A percentile compares a stretch with the other conserved stretches of the same genome.
phyloP scores from a whole-genome alignment of 1,140 invertebrate species.

The Pseudobourletiella spinata region DNA sequence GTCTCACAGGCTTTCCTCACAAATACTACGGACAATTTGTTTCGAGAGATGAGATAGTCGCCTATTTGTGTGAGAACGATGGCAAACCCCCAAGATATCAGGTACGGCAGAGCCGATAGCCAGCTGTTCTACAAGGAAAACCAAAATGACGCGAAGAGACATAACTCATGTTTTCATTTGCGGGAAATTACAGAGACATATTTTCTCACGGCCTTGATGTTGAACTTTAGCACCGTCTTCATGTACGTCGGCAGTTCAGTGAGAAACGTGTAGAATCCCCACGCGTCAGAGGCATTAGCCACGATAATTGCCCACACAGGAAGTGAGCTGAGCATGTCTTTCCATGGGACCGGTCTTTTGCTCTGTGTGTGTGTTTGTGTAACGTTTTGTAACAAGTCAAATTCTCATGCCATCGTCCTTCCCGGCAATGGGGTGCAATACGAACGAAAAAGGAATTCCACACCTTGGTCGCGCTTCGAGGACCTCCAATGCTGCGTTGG shows the following conservation, averaged over 20 bases:
- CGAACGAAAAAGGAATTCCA: no score
- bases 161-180: conserved; percentile 51
- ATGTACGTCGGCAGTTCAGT: conserved; percentile 56
- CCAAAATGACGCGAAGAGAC: conserved; percentile 1
- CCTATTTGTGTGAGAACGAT: conserved; percentile 50
- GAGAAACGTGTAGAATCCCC: conserved; percentile 49
- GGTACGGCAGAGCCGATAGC: conserved; percentile 52
- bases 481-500: conserved; percentile 46
- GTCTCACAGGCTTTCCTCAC: conserved; percentile 62
- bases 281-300: conserved; percentile 57
- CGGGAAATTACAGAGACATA: conserved; percentile 50
- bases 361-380: conserved; percentile 41
- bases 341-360: conserved; percentile 55
- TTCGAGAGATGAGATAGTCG: conserved; percentile 51
- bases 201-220: conserved; percentile 47
- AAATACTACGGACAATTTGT: conserved; percentile 53
- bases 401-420: neutral
- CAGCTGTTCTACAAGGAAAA: conserved; percentile 33
- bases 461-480: conserved; percentile 59
- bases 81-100: conserved; percentile 54
- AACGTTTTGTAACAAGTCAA: neutral
- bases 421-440: conserved; percentile 53
- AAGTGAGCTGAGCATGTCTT: conserved; percentile 60
- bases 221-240: conserved; percentile 49
- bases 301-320: conserved; percentile 87